Evolutionary conservation across 2,797 vertebrate genomes (phyloP), one percentile per base, ranked within the genome.

Genomic region (Ctenosaura bakeri): DNA sequence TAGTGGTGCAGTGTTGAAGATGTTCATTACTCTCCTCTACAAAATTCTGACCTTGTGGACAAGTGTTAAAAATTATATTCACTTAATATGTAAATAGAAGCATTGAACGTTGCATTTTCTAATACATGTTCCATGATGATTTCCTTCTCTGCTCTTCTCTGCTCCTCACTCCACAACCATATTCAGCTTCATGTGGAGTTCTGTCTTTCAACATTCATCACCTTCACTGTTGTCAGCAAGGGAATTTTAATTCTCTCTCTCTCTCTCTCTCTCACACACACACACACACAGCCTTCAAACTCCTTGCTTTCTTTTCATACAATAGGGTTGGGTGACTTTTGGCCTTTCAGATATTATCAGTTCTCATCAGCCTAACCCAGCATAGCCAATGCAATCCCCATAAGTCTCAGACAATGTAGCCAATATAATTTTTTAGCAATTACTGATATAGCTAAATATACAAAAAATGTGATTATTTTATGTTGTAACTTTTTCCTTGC

Each of bases 41-140:
- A 94, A 92, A 89, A 90, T 86, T 92, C 90, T 81, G 88, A 92
- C 93, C 71, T 92, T 92, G 59, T 94, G 87, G 76, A 90, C 14
- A 93, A 83, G 26, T 92, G 94, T 95, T 93, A 89, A 84, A 93
- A 94, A 94, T 92, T 0, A 50, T 94, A 93, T 94, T 96, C 94
- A 83, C 32, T 78, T 92, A 32, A 95, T 46, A 86, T 86, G 74
- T n/a, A 90, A 96, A 92, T 88, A 76, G 18, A 94, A 95, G 90
- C 7, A 79, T 5, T 66, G 82, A 50, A 32, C 8, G 80, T 94
- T 93, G 56, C 32, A 56, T 66, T 92, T 24, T 32, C 81, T 81
- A 71, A 83, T 20, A 71, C 14, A 26, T 64, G 6, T 26, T 88
- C 26, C 35, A 83, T 54, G 2, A 66, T 89, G 77, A 69, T 90